Conservation (phyloP, 2,888 invertebrate genomes). For the Oxycera nigricornis region DNA sequence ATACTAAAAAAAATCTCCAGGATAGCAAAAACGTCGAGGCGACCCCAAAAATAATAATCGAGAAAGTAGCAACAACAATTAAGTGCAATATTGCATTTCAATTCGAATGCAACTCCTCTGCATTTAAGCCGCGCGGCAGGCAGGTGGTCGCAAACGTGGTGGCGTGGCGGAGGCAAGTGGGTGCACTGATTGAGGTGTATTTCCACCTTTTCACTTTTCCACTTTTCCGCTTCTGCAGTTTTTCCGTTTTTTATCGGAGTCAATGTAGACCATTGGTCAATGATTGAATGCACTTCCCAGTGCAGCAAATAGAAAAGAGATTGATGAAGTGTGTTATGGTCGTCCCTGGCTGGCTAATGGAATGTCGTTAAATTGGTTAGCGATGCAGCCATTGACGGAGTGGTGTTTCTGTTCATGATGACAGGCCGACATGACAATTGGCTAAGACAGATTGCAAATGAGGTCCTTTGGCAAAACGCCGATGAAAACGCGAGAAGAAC, state of each 20-base stretch:
- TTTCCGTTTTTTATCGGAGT: slow-evolving; percentile 28
- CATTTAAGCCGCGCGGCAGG: not conserved
- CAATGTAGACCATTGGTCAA: slow-evolving; percentile 33
- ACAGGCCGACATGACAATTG: slow-evolving; percentile 15
- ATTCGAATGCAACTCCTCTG: slow-evolving; percentile 29
- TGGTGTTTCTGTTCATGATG: not conserved
- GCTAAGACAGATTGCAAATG: too few species aligned
- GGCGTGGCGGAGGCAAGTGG: not conserved
- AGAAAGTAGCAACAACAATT: slow-evolving; percentile 36
- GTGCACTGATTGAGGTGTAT: slow-evolving; percentile 25
- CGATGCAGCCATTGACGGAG: slow-evolving; percentile 34
- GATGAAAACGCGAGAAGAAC: too few species aligned
- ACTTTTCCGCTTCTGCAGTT: slow-evolving; percentile 29
- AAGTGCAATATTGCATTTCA: slow-evolving; percentile 40
- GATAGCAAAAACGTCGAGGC: not conserved
- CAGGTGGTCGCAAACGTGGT: not conserved
- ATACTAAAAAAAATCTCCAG: not conserved
- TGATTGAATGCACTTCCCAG: slow-evolving; percentile 39
- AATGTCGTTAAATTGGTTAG: slow-evolving; percentile 35
- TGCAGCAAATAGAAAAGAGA: slow-evolving; percentile 32
- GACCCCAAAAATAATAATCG: slow-evolving; percentile 37
- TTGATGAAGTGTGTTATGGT: slow-evolving; percentile 35
- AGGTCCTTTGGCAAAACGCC: too few species aligned
- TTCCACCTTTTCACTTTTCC: slow-evolving; percentile 25
- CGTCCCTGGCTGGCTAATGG: slow-evolving; percentile 25